phyloP scores from a whole-genome alignment of 2,888 invertebrate genomes.

The Papilio gigon region DNA sequence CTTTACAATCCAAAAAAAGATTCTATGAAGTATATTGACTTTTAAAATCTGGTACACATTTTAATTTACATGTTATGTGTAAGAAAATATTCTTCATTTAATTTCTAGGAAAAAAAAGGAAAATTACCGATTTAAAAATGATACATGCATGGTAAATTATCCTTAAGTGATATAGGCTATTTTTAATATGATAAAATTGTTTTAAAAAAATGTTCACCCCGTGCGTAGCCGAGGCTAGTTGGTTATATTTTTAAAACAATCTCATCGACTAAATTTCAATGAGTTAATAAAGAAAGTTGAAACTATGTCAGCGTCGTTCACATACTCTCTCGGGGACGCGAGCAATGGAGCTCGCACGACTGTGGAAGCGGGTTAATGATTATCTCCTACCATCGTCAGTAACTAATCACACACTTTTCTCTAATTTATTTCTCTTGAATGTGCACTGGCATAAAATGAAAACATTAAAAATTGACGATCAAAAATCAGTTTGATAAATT shows the following conservation, averaged over 20 bases:
- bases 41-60: background rate
- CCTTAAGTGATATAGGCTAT: background rate
- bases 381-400: background rate
- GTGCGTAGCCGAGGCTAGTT: too few species aligned
- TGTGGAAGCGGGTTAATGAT: constrained; percentile 45
- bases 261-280: constrained; percentile 34
- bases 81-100: too few species aligned
- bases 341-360: constrained; percentile 45
- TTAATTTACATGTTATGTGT: background rate
- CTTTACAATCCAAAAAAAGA: constrained; percentile 18
- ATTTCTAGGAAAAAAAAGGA: too few species aligned
- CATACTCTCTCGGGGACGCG: constrained; percentile 50
- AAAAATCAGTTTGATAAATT: too few species aligned
- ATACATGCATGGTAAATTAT: too few species aligned
- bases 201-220: constrained; percentile 19
- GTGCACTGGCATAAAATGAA: too few species aligned
- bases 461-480: too few species aligned
- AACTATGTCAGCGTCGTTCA: constrained; percentile 56
- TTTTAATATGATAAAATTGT: background rate
- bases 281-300: constrained; percentile 62
- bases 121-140: too few species aligned
- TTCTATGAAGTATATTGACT: background rate
- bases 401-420: background rate
- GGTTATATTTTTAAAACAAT: background rate
- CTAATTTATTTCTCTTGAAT: background rate